Evolutionary conservation across 2,113 vertebrate genomes (phyloP).

Genomic region (Podiceps cristatus): DNA sequence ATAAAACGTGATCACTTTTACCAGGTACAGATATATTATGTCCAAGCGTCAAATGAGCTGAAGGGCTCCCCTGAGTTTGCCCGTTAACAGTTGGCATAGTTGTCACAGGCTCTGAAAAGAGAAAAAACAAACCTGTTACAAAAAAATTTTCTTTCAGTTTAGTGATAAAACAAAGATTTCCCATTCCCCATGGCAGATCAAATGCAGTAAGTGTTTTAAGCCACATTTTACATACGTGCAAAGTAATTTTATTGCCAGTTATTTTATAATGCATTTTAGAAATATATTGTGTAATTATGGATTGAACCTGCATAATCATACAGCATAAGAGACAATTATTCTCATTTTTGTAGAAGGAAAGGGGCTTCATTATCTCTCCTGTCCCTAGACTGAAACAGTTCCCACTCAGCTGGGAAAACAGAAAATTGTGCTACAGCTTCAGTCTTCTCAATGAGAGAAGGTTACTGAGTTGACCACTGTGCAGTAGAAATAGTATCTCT

Average conservation of each 20-base stretch:
- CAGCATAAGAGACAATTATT: neutral
- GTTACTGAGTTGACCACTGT: neutral
- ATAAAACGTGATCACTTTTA: neutral
- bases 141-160: neutral
- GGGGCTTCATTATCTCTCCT: neutral
- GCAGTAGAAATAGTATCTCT: neutral
- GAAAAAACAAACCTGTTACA: neutral
- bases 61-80: neutral
- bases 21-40: neutral
- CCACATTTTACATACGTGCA: neutral
- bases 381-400: neutral
- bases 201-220: neutral
- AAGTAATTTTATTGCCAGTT: neutral
- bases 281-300: neutral
- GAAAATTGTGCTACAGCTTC: neutral
- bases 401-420: rapidly evolving
- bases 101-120: neutral
- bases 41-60: neutral
- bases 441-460: neutral
- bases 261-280: neutral
- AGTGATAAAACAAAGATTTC: neutral
- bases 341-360: neutral
- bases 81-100: neutral
- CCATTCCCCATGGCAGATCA: rapidly evolving
- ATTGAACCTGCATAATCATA: neutral